Conservation (phyloP, 2,888 invertebrate genomes). For the Acanthosepion esculentum region DNA sequence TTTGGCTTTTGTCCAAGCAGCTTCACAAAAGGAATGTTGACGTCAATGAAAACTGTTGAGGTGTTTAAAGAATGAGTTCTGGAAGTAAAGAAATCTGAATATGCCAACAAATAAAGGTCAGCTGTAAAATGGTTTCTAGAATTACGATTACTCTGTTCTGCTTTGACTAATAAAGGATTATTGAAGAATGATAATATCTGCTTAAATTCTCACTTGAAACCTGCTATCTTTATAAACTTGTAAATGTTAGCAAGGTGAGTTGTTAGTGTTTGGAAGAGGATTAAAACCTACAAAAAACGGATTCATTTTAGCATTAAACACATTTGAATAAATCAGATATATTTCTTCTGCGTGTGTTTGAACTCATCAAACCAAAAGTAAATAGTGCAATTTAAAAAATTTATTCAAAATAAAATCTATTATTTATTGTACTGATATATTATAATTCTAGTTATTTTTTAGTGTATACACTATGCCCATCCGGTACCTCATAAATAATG, state of each 20-base stretch:
- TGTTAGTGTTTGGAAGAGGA: background rate
- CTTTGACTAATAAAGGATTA: background rate
- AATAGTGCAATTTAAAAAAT: too few species aligned
- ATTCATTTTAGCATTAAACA: too few species aligned
- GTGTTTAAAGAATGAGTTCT: background rate
- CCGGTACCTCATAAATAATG: too few species aligned
- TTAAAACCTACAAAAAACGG: too few species aligned
- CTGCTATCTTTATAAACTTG: background rate
- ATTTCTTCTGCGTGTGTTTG: too few species aligned
- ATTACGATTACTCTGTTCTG: background rate
- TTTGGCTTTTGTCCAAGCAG: background rate
- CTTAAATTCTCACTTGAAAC: background rate
- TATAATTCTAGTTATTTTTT: too few species aligned
- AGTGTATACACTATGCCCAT: too few species aligned
- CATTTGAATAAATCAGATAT: too few species aligned
- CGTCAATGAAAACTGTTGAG: background rate
- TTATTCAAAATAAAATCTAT: too few species aligned
- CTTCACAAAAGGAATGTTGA: background rate
- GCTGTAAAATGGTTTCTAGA: background rate
- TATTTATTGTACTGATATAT: too few species aligned
- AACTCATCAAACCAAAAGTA: too few species aligned
- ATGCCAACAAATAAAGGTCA: background rate
- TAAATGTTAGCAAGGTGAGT: background rate
- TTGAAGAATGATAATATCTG: background rate
- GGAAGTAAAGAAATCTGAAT: background rate